A percentile compares a stretch with the other conserved stretches of the same genome.
Conservation (phyloP, 1,140 invertebrate genomes). For the Eurosta solidaginis region DNA sequence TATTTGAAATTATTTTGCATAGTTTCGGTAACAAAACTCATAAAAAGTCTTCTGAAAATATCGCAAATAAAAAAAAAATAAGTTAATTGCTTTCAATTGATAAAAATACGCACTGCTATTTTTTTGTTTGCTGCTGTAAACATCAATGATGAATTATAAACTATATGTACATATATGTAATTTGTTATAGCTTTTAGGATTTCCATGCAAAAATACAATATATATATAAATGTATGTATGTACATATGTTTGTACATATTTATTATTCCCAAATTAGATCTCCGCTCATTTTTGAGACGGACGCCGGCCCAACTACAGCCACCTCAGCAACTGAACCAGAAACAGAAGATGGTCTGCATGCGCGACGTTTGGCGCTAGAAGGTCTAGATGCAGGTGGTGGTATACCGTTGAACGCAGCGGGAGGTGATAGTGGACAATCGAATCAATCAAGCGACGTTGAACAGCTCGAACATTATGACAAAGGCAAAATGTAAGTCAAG, state of each 20-base stretch:
- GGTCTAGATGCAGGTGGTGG: not conserved
- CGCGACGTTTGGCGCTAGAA: not conserved
- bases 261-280: constrained; percentile 29
- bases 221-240: not conserved
- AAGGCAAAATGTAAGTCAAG: constrained; percentile 39
- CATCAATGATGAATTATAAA: not conserved
- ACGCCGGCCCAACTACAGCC: not conserved
- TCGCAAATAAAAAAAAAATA: too few species aligned
- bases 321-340: constrained; percentile 30
- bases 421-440: constrained; percentile 35
- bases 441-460: constrained; percentile 39
- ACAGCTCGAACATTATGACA: constrained; percentile 34
- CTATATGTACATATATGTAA: not conserved
- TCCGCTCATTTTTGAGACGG: constrained; percentile 36
- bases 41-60: too few species aligned
- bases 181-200: too few species aligned
- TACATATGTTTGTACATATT: not conserved
- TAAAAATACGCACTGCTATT: too few species aligned
- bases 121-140: too few species aligned
- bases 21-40: too few species aligned
- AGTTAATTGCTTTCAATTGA: too few species aligned
- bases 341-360: constrained; percentile 10
- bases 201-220: not conserved
- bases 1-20: too few species aligned
- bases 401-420: not conserved